Evolutionary conservation across 1,140 invertebrate genomes (phyloP).

Genomic region (silkworm (Bombyx mori)): ASM3026992v2 NC_085131.1:7047501-7048000

Average conservation of each 20-base stretch:
- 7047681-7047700: conserved; percentile 68
- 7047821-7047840: conserved; percentile 37
- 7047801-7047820: conserved; percentile 45
- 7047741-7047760: conserved; percentile 64
- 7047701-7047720: conserved; percentile 70
- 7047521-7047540: conserved; percentile 61
- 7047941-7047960: conserved; percentile 28
- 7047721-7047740: conserved; percentile 70
- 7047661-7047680: conserved; percentile 60
- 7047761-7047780: conserved; percentile 58
- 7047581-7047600: conserved; percentile 70
- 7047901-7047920: conserved; percentile 10
- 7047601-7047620: conserved; percentile 69
- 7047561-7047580: conserved; percentile 34
- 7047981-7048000: conserved; percentile 5
- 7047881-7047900: conserved; percentile 24
- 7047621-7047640: conserved; percentile 54
- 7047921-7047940: conserved; percentile 13
- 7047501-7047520: conserved; percentile 34
- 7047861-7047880: too few relatives aligned
- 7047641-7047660: conserved; percentile 56
- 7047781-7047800: conserved; percentile 56
- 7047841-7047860: conserved; percentile 20
- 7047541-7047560: conserved; percentile 48
- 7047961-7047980: conserved; percentile 1